Conservation (phyloP, 2,797 vertebrate genomes). For the Microctenopoma steveboyesi region DNA sequence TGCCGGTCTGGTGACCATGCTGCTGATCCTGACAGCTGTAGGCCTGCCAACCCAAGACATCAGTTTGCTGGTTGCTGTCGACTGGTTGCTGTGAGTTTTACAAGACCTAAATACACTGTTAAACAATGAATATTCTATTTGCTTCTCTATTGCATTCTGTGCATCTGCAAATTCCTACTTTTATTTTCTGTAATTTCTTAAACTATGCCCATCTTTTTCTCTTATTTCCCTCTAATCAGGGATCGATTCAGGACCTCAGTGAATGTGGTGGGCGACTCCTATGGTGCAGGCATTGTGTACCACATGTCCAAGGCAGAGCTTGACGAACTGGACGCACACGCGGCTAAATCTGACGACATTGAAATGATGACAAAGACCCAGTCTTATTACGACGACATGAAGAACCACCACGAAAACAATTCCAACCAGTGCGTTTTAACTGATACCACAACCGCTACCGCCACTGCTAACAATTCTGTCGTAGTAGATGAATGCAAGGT, state of each 20-base stretch:
- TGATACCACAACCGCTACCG: conserved; percentile 70
- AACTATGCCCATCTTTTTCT: neutral
- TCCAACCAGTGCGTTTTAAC: conserved; percentile 96
- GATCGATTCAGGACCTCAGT: conserved; percentile 99
- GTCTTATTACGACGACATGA: conserved; percentile 95
- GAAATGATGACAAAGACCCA: conserved; percentile 97
- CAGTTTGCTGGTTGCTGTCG: conserved; percentile 97
- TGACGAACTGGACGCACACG: conserved; percentile 90
- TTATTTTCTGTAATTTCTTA: neutral
- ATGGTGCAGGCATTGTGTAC: conserved; percentile 97
- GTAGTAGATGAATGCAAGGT: conserved; percentile 99
- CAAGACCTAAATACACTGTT: conserved; percentile 2
- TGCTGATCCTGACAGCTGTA: conserved; percentile 96
- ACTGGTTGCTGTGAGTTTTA: conserved; percentile 97
- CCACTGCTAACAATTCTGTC: conserved; percentile 93
- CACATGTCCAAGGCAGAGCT: conserved; percentile 96
- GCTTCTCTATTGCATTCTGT: neutral
- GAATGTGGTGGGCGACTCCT: conserved; percentile 98
- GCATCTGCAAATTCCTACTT: neutral
- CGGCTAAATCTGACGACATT: conserved; percentile 90
- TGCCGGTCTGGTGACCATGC: conserved; percentile 97
- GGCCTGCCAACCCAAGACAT: conserved; percentile 98
- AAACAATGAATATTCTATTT: neutral
- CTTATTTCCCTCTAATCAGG: conserved; percentile 71
- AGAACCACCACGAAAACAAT: conserved; percentile 99